Percentiles rank a stretch among this genome's conserved stretches.
phyloP scores from a whole-genome alignment of 2,888 invertebrate genomes.

The Aspidiotus rigidus region DNA sequence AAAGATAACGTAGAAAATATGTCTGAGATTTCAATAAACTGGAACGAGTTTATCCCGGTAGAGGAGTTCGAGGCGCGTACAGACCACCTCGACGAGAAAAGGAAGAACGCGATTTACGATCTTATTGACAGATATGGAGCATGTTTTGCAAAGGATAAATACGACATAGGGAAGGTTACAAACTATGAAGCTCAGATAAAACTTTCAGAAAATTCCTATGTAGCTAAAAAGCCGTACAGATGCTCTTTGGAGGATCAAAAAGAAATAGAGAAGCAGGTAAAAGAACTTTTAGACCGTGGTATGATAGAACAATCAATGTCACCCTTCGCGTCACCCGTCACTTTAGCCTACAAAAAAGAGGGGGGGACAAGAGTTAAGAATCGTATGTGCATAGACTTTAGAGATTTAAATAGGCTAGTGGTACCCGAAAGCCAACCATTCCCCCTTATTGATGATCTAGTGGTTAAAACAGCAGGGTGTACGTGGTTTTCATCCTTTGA shows the following conservation, averaged over 20 bases:
- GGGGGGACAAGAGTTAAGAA: constrained; percentile 2
- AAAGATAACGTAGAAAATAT: too few relatives aligned
- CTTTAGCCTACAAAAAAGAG: constrained; percentile 19
- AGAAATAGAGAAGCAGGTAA: too few relatives aligned
- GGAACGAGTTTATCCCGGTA: background rate
- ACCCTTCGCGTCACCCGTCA: constrained; percentile 21
- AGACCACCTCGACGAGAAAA: background rate
- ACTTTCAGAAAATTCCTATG: background rate
- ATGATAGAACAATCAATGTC: constrained; percentile 20
- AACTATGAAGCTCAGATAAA: constrained; percentile 10
- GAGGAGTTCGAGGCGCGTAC: background rate
- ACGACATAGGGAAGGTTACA: constrained; percentile 7
- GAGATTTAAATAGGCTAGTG: constrained; percentile 17
- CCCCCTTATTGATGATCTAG: constrained; percentile 20
- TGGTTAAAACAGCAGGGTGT: constrained; percentile 40
- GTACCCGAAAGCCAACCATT: constrained; percentile 13
- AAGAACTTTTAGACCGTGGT: constrained; percentile 7
- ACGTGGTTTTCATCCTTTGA: constrained; percentile 41
- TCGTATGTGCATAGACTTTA: constrained; percentile 20
- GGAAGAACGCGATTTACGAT: background rate
- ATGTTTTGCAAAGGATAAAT: constrained; percentile 13
- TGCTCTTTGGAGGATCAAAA: too few relatives aligned
- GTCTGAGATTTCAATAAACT: background rate
- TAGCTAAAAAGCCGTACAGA: too few relatives aligned
- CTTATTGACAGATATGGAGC: background rate